phyloP scores from a whole-genome alignment of 2,113 vertebrate genomes.

The Phainopepla nitens region DNA sequence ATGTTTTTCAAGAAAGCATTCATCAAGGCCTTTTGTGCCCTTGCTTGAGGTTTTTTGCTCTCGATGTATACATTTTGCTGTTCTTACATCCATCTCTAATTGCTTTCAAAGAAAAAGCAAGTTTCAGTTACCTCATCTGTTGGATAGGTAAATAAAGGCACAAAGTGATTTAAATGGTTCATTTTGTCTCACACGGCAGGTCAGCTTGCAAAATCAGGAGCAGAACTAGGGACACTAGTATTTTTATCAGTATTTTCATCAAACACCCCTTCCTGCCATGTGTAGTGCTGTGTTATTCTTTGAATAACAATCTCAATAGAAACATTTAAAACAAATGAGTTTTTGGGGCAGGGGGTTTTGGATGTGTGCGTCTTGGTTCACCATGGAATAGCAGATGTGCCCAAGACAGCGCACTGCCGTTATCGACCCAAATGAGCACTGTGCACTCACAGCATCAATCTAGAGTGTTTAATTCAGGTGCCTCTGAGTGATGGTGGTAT shows the following conservation, averaged over 20 bases:
- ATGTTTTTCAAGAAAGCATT: neutral
- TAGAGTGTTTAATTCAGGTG: neutral
- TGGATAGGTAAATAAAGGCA: neutral
- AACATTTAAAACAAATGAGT: neutral
- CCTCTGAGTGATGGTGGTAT: neutral
- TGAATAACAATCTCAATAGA: neutral
- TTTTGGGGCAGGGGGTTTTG: accelerated
- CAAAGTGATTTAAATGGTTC: neutral
- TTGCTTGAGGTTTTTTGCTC: neutral
- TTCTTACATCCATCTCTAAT: neutral
- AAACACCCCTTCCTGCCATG: neutral
- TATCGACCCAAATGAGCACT: neutral
- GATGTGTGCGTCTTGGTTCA: neutral
- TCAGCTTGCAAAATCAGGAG: neutral
- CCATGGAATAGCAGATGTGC: neutral
- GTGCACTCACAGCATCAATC: neutral
- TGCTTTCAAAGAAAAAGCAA: neutral
- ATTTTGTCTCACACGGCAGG: neutral
- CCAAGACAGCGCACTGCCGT: accelerated
- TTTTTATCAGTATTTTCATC: neutral
- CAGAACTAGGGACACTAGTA: neutral
- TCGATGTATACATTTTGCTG: neutral
- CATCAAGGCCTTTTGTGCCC: neutral
- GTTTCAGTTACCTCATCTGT: neutral
- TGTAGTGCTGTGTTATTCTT: neutral